Evolutionary conservation across 1,140 invertebrate genomes (phyloP).

Genomic region (Leptonema lineaticorne): DNA sequence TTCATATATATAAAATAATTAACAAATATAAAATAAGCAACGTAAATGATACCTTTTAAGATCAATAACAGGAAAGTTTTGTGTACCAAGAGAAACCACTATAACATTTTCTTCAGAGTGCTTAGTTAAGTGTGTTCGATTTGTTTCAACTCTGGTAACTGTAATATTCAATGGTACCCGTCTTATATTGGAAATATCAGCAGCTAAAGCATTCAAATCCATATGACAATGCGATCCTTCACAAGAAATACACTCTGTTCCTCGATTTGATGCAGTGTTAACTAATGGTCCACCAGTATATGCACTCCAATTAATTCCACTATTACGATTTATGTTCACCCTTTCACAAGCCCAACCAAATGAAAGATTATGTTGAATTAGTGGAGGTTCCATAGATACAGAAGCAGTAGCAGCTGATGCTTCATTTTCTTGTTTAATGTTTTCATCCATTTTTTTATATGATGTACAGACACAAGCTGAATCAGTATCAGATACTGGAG

Average conservation of each 20-base stretch:
- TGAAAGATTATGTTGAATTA: background rate
- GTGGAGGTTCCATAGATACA: background rate
- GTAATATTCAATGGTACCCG: conserved; percentile 34
- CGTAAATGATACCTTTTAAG: background rate
- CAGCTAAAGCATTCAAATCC: conserved; percentile 10
- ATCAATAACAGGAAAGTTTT: conserved; percentile 29
- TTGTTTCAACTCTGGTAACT: conserved; percentile 26
- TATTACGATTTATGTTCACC: conserved; percentile 6
- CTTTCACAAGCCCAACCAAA: conserved; percentile 25
- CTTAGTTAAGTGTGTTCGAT: background rate
- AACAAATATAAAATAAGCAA: background rate
- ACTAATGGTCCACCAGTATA: background rate
- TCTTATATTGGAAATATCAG: conserved; percentile 1
- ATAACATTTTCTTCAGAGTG: conserved; percentile 27
- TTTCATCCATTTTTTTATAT: conserved; percentile 41
- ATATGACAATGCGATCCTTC: conserved; percentile 26
- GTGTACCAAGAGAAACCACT: conserved; percentile 26
- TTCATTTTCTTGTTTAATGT: conserved; percentile 44
- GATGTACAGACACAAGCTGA: conserved; percentile 52
- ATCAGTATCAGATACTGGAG: conserved; percentile 26
- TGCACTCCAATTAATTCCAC: conserved; percentile 1
- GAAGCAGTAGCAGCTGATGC: too few species aligned
- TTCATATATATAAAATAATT: background rate
- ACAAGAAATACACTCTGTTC: conserved; percentile 18
- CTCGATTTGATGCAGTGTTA: background rate